Conservation (phyloP, 2,888 invertebrate species). For the Leistus spinibarbis region DNA sequence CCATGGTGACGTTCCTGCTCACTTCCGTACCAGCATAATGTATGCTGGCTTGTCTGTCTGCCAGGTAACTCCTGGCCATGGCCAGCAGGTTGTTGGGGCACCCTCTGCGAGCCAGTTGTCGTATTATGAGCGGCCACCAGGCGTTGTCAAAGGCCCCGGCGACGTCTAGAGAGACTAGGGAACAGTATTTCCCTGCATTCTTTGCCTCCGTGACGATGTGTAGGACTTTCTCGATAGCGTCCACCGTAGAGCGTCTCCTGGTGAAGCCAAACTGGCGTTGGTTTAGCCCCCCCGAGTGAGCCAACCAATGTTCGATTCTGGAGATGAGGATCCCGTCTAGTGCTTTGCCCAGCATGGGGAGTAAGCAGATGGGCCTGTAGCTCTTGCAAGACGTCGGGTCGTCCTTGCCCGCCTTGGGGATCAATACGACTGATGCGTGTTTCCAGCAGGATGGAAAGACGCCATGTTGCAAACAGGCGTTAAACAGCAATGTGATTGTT, state of each 20-base stretch:
- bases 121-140: slow-evolving; percentile 46
- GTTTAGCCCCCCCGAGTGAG: neutral
- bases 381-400: slow-evolving; percentile 32
- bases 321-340: slow-evolving; percentile 16
- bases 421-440: slow-evolving; percentile 41
- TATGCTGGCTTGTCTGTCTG: neutral
- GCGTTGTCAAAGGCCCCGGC: slow-evolving; percentile 47
- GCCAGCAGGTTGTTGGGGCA: slow-evolving; percentile 40
- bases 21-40: neutral
- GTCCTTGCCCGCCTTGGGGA: slow-evolving; percentile 45
- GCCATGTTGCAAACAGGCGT: slow-evolving; percentile 16
- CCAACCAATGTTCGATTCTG: slow-evolving; percentile 3
- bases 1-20: slow-evolving; percentile 11
- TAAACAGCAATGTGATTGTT: slow-evolving; percentile 10
- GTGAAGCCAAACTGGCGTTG: slow-evolving; percentile 26
- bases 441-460: slow-evolving; percentile 43
- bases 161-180: slow-evolving; percentile 40
- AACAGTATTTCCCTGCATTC: slow-evolving; percentile 30
- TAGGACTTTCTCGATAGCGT: slow-evolving; percentile 25
- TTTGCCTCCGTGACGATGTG: neutral
- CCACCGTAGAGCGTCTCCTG: slow-evolving; percentile 12
- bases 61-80: slow-evolving; percentile 13
- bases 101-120: slow-evolving; percentile 26
- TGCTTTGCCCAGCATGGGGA: slow-evolving; percentile 28
- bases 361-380: slow-evolving; percentile 33